phyloP scores from a whole-genome alignment of 2,888 invertebrate species.

The Drosophila subquinaria region DNA sequence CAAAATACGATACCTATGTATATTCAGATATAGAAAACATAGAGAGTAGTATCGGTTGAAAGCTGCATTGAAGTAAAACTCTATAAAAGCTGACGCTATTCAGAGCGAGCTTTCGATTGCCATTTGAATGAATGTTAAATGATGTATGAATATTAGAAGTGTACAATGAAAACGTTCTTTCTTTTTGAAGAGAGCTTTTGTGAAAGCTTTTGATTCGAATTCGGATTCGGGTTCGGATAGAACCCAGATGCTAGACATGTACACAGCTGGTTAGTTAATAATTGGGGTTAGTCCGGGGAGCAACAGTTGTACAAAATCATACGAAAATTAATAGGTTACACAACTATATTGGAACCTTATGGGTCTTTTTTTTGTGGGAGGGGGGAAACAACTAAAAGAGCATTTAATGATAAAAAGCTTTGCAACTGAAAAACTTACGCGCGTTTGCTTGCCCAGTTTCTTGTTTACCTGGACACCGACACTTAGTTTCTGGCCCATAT shows the following conservation, averaged over 20 bases:
- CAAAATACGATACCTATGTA: conserved; percentile 43
- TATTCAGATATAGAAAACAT: conserved; percentile 19
- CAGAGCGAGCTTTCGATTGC: conserved; percentile 11
- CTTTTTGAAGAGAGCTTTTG: conserved; percentile 7
- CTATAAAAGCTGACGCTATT: background rate
- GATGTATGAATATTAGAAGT: background rate
- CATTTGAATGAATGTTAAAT: background rate
- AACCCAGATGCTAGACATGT: conserved; percentile 25
- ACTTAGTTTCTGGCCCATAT: conserved; percentile 92
- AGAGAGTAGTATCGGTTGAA: conserved; percentile 18
- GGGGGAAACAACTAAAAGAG: conserved; percentile 39
- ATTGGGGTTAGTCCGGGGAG: conserved; percentile 32
- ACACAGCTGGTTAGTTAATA: conserved; percentile 30
- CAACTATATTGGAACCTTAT: conserved; percentile 30
- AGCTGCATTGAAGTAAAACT: conserved; percentile 33
- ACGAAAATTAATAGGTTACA: conserved; percentile 35
- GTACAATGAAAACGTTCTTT: background rate
- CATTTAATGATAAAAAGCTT: conserved; percentile 50
- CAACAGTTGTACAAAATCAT: conserved; percentile 28
- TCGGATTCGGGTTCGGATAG: background rate
- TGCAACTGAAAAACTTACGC: conserved; percentile 88
- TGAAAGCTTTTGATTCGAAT: background rate
- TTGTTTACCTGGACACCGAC: conserved; percentile 94
- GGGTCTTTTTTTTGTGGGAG: background rate
- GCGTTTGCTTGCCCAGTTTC: conserved; percentile 88